Evolutionary conservation across 1,140 invertebrate genomes (phyloP).

Genomic region (Ctenoplectra terminalis): DNA sequence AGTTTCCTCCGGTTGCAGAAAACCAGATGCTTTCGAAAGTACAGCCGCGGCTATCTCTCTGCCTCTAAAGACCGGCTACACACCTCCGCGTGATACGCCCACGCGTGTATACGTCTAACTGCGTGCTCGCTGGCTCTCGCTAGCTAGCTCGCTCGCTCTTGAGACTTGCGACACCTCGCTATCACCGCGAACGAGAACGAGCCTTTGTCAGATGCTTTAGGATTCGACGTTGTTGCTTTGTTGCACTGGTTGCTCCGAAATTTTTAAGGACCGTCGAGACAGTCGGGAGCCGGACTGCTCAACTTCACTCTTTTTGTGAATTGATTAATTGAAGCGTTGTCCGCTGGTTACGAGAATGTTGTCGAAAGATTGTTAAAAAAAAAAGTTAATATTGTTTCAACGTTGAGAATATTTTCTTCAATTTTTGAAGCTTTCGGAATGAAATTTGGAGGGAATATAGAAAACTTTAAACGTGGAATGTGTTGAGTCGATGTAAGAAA

Average conservation of each 20-base stretch:
- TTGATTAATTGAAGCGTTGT: too few relatives aligned
- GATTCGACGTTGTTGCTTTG: not conserved
- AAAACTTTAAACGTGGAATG: too few relatives aligned
- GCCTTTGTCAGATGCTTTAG: constrained; percentile 29
- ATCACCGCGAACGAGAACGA: constrained; percentile 41
- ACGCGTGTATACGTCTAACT: constrained; percentile 33
- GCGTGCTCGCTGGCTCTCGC: constrained; percentile 15
- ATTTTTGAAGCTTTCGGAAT: too few relatives aligned
- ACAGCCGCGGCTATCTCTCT: constrained; percentile 31
- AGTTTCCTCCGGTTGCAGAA: constrained; percentile 54
- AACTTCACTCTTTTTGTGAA: too few relatives aligned
- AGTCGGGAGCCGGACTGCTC: too few relatives aligned
- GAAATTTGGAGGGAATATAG: too few relatives aligned
- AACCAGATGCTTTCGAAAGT: constrained; percentile 60
- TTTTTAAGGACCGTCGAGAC: too few relatives aligned
- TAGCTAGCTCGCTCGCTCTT: not conserved
- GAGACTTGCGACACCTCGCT: constrained; percentile 41
- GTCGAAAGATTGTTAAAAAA: too few relatives aligned
- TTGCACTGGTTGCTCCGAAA: not conserved
- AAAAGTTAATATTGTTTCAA: too few relatives aligned
- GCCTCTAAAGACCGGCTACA: constrained; percentile 44
- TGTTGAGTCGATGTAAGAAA: too few relatives aligned
- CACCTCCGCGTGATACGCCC: constrained; percentile 53
- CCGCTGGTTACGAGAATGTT: too few relatives aligned
- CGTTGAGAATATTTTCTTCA: too few relatives aligned